Conservation (phyloP, 2,888 invertebrate genomes). For the Callimorpha dominula region DNA sequence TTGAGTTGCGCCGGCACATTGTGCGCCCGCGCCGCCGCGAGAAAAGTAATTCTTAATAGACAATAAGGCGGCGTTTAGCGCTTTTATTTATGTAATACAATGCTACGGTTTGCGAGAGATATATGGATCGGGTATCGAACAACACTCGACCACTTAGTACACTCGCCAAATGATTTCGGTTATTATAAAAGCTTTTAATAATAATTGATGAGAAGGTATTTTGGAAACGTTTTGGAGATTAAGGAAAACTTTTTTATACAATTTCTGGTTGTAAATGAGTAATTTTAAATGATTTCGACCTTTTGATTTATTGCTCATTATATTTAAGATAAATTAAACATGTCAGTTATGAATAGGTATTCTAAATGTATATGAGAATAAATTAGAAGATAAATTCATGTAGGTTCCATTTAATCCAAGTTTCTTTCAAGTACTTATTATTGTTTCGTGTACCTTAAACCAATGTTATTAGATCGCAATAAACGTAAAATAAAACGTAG, state of each 20-base stretch:
- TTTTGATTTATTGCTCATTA: conserved; percentile 17
- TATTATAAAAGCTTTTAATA: conserved; percentile 35
- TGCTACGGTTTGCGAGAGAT: conserved; percentile 73
- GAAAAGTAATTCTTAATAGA: conserved; percentile 86
- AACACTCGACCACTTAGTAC: conserved; percentile 50
- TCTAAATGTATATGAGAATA: no score
- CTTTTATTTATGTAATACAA: conserved; percentile 84
- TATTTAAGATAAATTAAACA: conserved; percentile 22
- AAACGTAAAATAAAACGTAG: no score
- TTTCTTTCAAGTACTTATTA: background rate
- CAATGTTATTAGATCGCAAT: no score
- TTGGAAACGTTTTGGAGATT: conserved; percentile 52
- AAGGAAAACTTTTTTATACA: conserved; percentile 36
- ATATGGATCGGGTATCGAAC: conserved; percentile 65
- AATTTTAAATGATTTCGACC: conserved; percentile 33
- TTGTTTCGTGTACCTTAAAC: no score
- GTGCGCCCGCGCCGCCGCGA: conserved; percentile 70
- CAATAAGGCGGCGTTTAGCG: conserved; percentile 82
- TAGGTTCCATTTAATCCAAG: background rate
- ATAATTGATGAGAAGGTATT: conserved; percentile 53
- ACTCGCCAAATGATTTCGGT: conserved; percentile 34
- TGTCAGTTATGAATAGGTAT: background rate
- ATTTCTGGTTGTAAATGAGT: conserved; percentile 28
- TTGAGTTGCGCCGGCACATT: conserved; percentile 82
- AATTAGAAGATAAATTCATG: background rate